Evolutionary conservation across 2,113 vertebrate species (phyloP).

Genomic region (Lophotis ruficrista): DNA sequence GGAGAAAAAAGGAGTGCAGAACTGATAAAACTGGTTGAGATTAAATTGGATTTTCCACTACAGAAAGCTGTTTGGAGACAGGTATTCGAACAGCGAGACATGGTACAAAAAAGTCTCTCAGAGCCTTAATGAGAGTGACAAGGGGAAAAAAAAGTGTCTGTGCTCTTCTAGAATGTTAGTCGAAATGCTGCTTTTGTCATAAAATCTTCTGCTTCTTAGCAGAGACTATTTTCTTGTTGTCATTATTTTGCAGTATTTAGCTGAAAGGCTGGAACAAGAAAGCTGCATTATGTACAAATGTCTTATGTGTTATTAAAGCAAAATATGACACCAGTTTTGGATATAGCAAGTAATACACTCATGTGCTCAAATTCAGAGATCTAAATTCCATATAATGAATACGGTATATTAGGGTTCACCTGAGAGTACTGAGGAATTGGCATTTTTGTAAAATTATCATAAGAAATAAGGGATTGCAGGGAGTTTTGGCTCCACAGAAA

Average conservation of each 20-base stretch:
- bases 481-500: neutral
- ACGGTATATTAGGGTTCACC: neutral
- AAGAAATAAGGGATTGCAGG: neutral
- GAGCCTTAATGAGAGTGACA: conserved; percentile 69
- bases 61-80: conserved; percentile 71
- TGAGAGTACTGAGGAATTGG: neutral
- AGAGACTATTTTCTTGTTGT: conserved; percentile 50
- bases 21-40: conserved; percentile 72
- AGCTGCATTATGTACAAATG: conserved; percentile 47
- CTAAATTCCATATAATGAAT: neutral
- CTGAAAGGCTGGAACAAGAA: conserved; percentile 48
- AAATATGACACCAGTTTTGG: conserved; percentile 1
- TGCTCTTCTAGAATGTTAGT: conserved; percentile 30
- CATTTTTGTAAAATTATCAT: neutral
- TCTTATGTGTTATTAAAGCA: neutral
- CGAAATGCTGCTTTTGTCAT: conserved; percentile 37
- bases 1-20: conserved; percentile 66
- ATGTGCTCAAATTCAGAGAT: neutral
- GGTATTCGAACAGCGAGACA: conserved; percentile 53
- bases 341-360: neutral
- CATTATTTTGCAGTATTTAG: conserved; percentile 23
- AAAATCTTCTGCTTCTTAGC: conserved; percentile 26
- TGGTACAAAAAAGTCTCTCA: conserved; percentile 24
- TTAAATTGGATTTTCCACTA: conserved; percentile 78
- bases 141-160: neutral